These are phyloP conservation scores for Merops nubicus DNA, from an alignment of 2,113 vertebrate species.

Conservation along the genomic window DNA sequence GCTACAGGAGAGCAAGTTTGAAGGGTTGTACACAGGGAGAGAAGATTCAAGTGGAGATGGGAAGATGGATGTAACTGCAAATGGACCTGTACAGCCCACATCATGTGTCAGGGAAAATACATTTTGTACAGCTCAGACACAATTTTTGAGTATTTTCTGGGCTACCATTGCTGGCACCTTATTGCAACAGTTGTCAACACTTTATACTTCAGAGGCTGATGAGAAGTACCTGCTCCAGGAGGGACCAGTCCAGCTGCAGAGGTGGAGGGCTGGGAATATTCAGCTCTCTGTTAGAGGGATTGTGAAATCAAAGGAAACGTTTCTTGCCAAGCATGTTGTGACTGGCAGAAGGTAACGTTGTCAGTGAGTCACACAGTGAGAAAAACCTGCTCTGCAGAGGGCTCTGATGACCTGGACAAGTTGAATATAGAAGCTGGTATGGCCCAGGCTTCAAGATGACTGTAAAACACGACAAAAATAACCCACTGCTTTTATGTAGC, in stretches of 20 bases:
- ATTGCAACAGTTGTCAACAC: not conserved
- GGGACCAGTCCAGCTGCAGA: not conserved
- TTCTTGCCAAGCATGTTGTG: accelerated
- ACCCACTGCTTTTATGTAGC: not conserved
- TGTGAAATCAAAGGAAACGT: not conserved
- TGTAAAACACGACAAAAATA: not conserved
- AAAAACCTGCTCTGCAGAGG: not conserved
- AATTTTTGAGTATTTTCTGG: not conserved
- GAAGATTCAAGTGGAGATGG: not conserved
- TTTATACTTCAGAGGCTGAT: not conserved
- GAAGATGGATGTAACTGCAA: not conserved
- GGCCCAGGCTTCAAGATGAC: not conserved
- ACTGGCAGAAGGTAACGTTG: not conserved
- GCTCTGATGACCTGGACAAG: not conserved
- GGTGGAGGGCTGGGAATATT: not conserved
- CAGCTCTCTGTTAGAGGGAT: accelerated
- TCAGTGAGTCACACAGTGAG: accelerated
- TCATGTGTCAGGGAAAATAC: not conserved
- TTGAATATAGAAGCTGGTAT: not conserved
- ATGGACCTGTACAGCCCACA: not conserved
- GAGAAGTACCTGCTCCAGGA: not conserved
- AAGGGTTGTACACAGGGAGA: not conserved
- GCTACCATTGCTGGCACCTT: not conserved
- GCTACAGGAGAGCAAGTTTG: not conserved
- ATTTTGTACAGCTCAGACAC: not conserved